Conservation (phyloP, 2,888 invertebrate genomes). For the Apotomis turbidana region DNA sequence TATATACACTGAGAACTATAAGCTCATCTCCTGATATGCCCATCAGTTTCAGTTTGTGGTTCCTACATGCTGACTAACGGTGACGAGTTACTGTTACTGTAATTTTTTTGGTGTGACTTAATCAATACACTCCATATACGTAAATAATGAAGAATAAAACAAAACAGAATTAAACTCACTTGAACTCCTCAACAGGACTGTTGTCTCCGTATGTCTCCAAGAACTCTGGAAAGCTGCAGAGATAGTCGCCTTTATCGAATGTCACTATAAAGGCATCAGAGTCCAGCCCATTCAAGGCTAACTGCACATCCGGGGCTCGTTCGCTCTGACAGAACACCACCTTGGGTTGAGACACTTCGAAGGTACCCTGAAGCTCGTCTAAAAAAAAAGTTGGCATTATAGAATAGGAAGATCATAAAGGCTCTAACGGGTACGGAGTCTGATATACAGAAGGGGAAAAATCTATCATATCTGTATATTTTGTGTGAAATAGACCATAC, state of each 20-base stretch:
- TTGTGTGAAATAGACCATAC: no score
- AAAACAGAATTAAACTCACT: constrained; percentile 47
- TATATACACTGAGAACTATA: no score
- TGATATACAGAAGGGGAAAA: no score
- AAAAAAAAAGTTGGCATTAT: constrained; percentile 38
- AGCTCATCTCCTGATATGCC: no score
- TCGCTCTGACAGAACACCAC: constrained; percentile 62
- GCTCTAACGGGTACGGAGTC: not conserved
- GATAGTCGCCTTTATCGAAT: constrained; percentile 58
- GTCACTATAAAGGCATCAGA: constrained; percentile 54
- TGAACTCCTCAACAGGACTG: constrained; percentile 51
- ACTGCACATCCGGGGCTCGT: constrained; percentile 54
- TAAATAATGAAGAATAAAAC: no score
- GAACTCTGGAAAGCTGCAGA: constrained; percentile 54
- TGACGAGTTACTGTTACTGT: no score
- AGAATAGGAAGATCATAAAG: not conserved
- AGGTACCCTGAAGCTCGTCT: constrained; percentile 58
- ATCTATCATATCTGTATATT: no score
- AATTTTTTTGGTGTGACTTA: no score
- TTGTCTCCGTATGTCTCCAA: constrained; percentile 51
- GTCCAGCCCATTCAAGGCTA: constrained; percentile 55
- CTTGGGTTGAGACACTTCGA: constrained; percentile 54
- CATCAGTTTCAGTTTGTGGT: no score
- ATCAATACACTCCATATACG: no score
- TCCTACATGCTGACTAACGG: no score